phyloP scores from a whole-genome alignment of 2,888 invertebrate genomes.

The Pemphredon lugubris region DNA sequence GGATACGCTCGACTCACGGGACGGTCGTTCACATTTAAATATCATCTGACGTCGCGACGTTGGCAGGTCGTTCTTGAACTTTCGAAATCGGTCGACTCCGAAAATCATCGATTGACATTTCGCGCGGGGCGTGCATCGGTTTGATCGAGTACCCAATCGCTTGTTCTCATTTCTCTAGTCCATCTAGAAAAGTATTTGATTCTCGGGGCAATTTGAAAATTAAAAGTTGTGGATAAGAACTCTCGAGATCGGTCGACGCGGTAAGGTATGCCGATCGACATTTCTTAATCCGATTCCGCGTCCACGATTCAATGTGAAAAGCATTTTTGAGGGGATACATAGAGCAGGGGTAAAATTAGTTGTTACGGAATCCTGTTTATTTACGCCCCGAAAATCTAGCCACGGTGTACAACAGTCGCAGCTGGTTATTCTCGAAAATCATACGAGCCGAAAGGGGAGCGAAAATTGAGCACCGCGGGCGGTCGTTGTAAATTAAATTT shows the following conservation, averaged over 20 bases:
- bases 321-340: too few relatives aligned
- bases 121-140: neutral
- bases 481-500: slow-evolving; percentile 73
- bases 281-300: too few relatives aligned
- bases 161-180: neutral
- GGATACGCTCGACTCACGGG: slow-evolving; percentile 16
- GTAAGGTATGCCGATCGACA: too few relatives aligned
- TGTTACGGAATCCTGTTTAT: too few relatives aligned
- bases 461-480: slow-evolving; percentile 62
- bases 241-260: too few relatives aligned
- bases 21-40: slow-evolving; percentile 71
- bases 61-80: slow-evolving; percentile 28
- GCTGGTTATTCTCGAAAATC: slow-evolving; percentile 35
- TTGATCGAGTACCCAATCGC: neutral
- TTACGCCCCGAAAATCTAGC: too few relatives aligned
- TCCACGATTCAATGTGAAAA: too few relatives aligned
- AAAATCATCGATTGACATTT: slow-evolving; percentile 33
- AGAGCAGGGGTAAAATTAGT: too few relatives aligned
- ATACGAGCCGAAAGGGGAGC: slow-evolving; percentile 6
- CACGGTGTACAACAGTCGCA: too few relatives aligned
- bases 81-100: slow-evolving; percentile 12
- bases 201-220: too few relatives aligned
- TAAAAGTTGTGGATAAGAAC: too few relatives aligned
- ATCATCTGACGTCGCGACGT: slow-evolving; percentile 49
- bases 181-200: too few relatives aligned